phyloP scores from a whole-genome alignment of 2,888 invertebrate species.

The Trilocha varians region DNA sequence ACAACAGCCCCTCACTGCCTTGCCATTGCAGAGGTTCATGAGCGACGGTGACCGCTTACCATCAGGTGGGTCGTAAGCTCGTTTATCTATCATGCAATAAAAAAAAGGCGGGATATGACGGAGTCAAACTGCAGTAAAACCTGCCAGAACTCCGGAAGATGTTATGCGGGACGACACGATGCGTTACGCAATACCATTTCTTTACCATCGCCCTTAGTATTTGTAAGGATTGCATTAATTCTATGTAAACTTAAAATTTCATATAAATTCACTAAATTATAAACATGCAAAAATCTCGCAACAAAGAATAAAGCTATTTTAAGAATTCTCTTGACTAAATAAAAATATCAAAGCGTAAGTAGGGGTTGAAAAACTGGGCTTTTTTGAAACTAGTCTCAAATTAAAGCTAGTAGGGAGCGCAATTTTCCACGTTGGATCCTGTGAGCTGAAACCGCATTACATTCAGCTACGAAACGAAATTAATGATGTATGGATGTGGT shows the following conservation, averaged over 20 bases:
- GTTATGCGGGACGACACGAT: no score
- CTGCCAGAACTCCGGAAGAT: no score
- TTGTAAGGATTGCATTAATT: no score
- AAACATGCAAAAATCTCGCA: neutral
- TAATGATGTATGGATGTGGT: neutral
- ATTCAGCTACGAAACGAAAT: conserved; percentile 2
- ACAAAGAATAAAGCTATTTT: neutral
- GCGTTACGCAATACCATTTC: no score
- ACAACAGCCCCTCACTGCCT: no score
- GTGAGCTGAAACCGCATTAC: conserved; percentile 27
- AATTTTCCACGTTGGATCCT: conserved; percentile 38
- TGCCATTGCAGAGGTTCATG: no score
- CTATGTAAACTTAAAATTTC: neutral
- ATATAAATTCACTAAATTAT: neutral
- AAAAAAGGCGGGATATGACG: no score
- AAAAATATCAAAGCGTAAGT: neutral
- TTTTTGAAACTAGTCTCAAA: conserved; percentile 33
- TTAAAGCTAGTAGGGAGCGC: conserved; percentile 38
- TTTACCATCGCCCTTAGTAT: no score
- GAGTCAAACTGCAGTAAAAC: no score
- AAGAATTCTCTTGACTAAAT: neutral
- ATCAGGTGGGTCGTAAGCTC: no score
- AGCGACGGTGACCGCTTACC: no score
- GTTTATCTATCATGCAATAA: no score
- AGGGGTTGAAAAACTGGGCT: conserved; percentile 22